Base-by-base conservation (phyloP, 1,140 invertebrate species). In the Hypothenemus hampei region DNA sequence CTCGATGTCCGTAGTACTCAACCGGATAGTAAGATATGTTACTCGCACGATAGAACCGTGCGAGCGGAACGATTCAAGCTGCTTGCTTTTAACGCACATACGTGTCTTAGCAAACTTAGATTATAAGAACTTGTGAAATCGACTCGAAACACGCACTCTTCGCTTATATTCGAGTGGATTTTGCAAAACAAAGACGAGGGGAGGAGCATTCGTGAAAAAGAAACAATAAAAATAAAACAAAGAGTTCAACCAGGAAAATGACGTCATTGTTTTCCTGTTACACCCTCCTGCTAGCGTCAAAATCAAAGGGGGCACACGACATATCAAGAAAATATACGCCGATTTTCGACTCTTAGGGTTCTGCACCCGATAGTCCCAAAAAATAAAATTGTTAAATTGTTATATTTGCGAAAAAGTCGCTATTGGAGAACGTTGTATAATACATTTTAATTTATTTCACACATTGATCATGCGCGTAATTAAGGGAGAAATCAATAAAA, bases 301-400 rank as follows among this genome's bases (percentile, higher is more conserved):
- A n/a, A 6, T 6, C 6, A 29, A 55, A 59, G 44, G 47, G 47
- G 47, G 45, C 55, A 49, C 45, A 64, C 58, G 62, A 69, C 68
- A 69, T 69, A 69, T 69, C 68, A 69, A 58, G 62, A n/a, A n/a
- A n/a, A 63, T 41, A 55, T 56, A 52, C 55, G 56, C 55, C 52
- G 56, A 41, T 56, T 43, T 56, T 56, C 31, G 53, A 56, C 53
- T 49, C 53, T 46, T 39, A 55, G 52, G 52, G 52, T 22, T 55
- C 33, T 22, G 53, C 53, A 56, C 39, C 53, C 53, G 53, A 43
- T 56, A 48, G 45, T 41, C 53, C 53, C 36, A 46, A 8, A 15
- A n/a, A n/a, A n/a, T n/a, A n/a, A n/a, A n/a, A n/a, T n/a, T n/a
- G n/a, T n/a, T n/a, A n/a, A n/a, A n/a, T n/a, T n/a, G n/a, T n/a